Conservation (phyloP, 2,888 invertebrate genomes). For the Eucera pruinosa region DNA sequence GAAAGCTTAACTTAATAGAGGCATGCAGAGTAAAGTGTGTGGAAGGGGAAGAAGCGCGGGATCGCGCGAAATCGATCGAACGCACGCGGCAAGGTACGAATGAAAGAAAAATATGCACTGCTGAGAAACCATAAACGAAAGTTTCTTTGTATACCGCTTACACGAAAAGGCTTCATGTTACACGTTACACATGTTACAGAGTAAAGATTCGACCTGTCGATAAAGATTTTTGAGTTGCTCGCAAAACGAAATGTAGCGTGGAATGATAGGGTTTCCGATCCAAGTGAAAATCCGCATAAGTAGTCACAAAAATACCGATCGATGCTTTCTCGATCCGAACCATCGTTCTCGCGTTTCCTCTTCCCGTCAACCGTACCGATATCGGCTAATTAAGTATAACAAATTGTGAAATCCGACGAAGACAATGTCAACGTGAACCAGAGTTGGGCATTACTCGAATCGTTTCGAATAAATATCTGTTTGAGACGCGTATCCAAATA, state of each 20-base stretch:
- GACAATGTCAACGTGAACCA: slow-evolving; percentile 20
- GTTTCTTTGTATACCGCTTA: slow-evolving; percentile 5
- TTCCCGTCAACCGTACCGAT: slow-evolving; percentile 6
- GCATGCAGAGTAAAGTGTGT: slow-evolving; percentile 60
- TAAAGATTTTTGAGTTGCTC: background rate
- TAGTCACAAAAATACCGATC: slow-evolving; percentile 9
- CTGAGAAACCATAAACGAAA: slow-evolving; percentile 26
- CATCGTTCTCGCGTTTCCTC: background rate
- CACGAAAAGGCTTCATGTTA: background rate
- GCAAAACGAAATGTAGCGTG: background rate
- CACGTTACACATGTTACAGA: no score
- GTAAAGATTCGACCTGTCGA: background rate
- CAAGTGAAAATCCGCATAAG: slow-evolving; percentile 14
- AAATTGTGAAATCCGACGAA: slow-evolving; percentile 16
- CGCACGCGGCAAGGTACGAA: slow-evolving; percentile 30
- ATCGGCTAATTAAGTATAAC: no score
- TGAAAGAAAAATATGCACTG: slow-evolving; percentile 21
- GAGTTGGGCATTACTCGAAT: no score
- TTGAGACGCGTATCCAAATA: no score
- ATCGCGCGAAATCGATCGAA: slow-evolving; percentile 18
- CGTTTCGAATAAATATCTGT: no score
- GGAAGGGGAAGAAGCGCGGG: slow-evolving; percentile 49
- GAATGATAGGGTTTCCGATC: slow-evolving; percentile 22
- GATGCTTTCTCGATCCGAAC: background rate
- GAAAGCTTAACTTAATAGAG: slow-evolving; percentile 55